A percentile compares a stretch with the other conserved stretches of the same genome.
These are phyloP conservation scores for Podabrus alpinus DNA, from an alignment of 2,888 invertebrate genomes.

Conservation along the genomic window DNA sequence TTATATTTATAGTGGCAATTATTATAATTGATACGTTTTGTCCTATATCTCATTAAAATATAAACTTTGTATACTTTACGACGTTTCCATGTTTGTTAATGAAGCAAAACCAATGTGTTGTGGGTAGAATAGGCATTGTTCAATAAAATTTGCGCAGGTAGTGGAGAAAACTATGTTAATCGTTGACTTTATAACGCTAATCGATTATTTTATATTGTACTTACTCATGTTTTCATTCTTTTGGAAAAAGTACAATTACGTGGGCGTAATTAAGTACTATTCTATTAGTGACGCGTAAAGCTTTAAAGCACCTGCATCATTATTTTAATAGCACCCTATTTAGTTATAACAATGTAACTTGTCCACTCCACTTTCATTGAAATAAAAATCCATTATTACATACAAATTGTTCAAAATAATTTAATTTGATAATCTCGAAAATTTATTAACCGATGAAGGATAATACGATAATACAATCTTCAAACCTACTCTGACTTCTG, in stretches of 20 bases:
- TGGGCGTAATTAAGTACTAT: slow-evolving; percentile 13
- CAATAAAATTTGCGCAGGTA: slow-evolving; percentile 15
- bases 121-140: slow-evolving; percentile 21
- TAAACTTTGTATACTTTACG: slow-evolving; percentile 14
- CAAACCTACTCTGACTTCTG: neutral
- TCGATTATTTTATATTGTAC: slow-evolving; percentile 21
- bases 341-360: neutral
- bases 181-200: slow-evolving; percentile 14
- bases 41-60: slow-evolving; percentile 17
- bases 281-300: neutral
- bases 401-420: neutral
- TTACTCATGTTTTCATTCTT: slow-evolving; percentile 11
- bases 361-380: neutral
- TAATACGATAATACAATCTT: neutral
- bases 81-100: slow-evolving; percentile 18
- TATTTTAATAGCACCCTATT: neutral
- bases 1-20: slow-evolving; percentile 7
- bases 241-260: slow-evolving; percentile 11
- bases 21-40: slow-evolving; percentile 10
- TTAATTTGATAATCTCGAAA: neutral
- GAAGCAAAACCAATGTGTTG: slow-evolving; percentile 12
- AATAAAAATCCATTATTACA: neutral
- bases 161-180: slow-evolving; percentile 19
- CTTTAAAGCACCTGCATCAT: neutral
- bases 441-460: neutral